Conservation (phyloP, 2,797 vertebrate genomes). For the Galagoides demidoff region DNA sequence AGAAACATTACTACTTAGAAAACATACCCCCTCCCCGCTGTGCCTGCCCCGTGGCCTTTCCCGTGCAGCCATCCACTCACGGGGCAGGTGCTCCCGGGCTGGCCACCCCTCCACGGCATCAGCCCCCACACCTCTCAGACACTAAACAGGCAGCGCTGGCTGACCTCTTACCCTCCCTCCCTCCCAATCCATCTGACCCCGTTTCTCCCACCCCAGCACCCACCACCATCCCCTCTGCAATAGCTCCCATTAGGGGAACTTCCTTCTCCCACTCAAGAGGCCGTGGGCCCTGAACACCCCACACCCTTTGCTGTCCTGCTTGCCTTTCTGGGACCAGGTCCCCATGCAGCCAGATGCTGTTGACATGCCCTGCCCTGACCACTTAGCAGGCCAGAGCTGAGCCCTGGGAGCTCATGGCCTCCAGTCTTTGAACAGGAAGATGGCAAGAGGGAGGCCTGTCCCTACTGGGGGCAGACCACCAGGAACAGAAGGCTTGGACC, state of each 20-base stretch:
- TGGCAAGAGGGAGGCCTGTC: rapidly evolving
- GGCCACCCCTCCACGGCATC: background rate
- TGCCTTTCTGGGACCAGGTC: background rate
- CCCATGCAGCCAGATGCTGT: background rate
- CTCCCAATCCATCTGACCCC: background rate
- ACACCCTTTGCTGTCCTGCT: rapidly evolving
- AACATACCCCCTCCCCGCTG: background rate
- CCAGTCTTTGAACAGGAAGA: background rate
- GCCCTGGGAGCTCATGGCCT: background rate
- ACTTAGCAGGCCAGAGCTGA: rapidly evolving
- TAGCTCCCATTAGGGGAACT: rapidly evolving
- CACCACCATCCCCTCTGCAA: too few relatives aligned
- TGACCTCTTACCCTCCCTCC: rapidly evolving
- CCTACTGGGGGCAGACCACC: rapidly evolving
- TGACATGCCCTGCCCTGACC: background rate
- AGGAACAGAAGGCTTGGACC: rapidly evolving
- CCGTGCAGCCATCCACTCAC: background rate
- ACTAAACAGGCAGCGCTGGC: background rate
- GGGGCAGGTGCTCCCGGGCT: rapidly evolving
- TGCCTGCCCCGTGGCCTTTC: rapidly evolving
- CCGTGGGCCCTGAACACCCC: background rate
- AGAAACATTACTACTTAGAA: background rate
- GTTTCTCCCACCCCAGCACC: background rate
- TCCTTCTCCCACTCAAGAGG: background rate
- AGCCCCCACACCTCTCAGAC: rapidly evolving